Percentiles rank a stretch among this genome's conserved stretches.
phyloP scores from a whole-genome alignment of 2,888 invertebrate species.

The Conistra vaccinii region DNA sequence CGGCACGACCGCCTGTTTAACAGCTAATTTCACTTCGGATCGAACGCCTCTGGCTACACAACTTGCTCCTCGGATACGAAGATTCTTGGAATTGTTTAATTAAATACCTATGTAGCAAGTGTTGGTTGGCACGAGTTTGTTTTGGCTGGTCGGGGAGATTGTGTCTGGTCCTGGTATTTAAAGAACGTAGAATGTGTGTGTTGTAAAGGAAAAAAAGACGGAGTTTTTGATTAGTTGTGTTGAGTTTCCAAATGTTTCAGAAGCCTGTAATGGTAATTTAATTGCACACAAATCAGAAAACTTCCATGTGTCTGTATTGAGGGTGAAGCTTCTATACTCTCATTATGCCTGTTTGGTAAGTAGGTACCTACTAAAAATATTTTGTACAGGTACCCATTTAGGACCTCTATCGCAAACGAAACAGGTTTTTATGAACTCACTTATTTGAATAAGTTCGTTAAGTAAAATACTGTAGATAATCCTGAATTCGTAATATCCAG shows the following conservation, averaged over 20 bases:
- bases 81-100: conserved; percentile 66
- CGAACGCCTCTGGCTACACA: conserved; percentile 64
- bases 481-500: conserved; percentile 38
- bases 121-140: conserved; percentile 32
- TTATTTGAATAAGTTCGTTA: conserved; percentile 43
- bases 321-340: background rate
- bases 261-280: conserved; percentile 18
- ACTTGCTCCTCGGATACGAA: conserved; percentile 51
- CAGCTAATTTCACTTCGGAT: conserved; percentile 73
- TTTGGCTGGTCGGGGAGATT: conserved; percentile 24
- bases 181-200: background rate
- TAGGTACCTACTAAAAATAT: background rate
- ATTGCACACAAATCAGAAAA: conserved; percentile 13
- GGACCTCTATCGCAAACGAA: background rate
- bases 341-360: background rate
- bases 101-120: conserved; percentile 60
- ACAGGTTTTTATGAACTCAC: conserved; percentile 22
- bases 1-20: conserved; percentile 71
- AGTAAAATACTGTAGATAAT: conserved; percentile 30
- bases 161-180: conserved; percentile 14
- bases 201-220: conserved; percentile 1
- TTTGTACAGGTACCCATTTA: conserved; percentile 3
- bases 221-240: conserved; percentile 16
- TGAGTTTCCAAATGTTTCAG: background rate
- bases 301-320: background rate